phyloP scores from a whole-genome alignment of 2,888 invertebrate genomes.

The Drosophila kokeensis region DNA sequence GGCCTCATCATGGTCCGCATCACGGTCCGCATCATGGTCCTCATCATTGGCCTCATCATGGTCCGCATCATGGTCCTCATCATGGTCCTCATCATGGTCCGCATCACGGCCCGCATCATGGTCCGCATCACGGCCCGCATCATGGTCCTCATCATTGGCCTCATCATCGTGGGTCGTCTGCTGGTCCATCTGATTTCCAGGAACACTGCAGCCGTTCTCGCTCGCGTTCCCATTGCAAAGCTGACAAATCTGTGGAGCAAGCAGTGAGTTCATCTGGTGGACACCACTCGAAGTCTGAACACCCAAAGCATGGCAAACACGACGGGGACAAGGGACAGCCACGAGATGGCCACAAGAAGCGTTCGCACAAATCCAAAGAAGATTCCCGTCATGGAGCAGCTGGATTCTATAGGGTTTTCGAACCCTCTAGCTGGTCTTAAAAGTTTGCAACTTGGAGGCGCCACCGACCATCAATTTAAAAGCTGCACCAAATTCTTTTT shows the following conservation, averaged over 20 bases:
- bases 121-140: not conserved
- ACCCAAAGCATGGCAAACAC: constrained; percentile 15
- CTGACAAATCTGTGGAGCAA: constrained; percentile 1
- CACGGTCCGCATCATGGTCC: constrained; percentile 4
- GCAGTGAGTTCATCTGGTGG: constrained; percentile 6
- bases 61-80: constrained; percentile 12
- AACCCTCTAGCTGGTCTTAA: not conserved
- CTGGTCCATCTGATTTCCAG: not conserved
- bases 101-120: constrained; percentile 8
- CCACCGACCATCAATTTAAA: not conserved
- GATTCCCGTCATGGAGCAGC: not conserved
- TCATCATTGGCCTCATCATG: constrained; percentile 9
- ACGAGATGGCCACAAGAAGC: constrained; percentile 10
- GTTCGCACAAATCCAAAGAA: constrained; percentile 1
- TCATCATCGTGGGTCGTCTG: constrained; percentile 3
- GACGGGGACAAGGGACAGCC: not conserved
- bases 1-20: not conserved
- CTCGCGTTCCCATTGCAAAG: constrained; percentile 18
- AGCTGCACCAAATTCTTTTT: not conserved
- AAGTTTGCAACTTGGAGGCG: not conserved
- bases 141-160: constrained; percentile 7
- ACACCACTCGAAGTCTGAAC: constrained; percentile 2
- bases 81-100: constrained; percentile 7
- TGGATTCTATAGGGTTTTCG: not conserved
- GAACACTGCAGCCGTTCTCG: constrained; percentile 10